Conservation (phyloP, 1,140 invertebrate genomes). For the Nomia melanderi region DNA sequence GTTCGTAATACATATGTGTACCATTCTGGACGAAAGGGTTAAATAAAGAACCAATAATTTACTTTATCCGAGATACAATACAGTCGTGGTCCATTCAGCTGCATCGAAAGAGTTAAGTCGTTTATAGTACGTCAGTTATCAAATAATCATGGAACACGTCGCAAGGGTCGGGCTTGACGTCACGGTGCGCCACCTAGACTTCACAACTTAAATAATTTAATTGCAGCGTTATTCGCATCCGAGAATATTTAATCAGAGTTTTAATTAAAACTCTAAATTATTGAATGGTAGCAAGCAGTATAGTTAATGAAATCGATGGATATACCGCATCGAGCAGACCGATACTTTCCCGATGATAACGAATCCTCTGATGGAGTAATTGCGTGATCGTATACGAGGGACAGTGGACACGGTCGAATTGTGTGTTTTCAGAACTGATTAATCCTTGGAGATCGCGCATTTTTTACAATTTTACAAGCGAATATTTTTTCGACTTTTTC, state of each 20-base stretch:
- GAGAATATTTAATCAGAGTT: constrained; percentile 21
- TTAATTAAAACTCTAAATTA: constrained; percentile 30
- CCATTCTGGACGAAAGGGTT: no score
- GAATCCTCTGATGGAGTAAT: background rate
- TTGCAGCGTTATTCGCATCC: background rate
- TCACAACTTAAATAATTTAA: constrained; percentile 27
- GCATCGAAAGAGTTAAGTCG: no score
- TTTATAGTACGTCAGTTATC: no score
- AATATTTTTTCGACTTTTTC: no score
- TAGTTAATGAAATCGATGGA: background rate
- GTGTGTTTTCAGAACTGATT: background rate
- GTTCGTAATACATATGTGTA: no score
- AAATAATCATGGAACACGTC: no score
- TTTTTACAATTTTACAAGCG: no score
- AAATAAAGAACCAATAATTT: no score
- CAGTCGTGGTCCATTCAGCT: no score
- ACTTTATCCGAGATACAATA: no score
- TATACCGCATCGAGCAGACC: background rate
- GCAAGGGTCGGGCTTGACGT: background rate
- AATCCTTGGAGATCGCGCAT: no score
- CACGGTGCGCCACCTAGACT: background rate
- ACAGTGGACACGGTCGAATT: background rate
- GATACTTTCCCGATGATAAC: background rate
- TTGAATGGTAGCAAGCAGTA: background rate
- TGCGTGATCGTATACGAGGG: background rate